Conservation (phyloP, 2,113 vertebrate species). For the Ailuropoda melanoleuca region DNA sequence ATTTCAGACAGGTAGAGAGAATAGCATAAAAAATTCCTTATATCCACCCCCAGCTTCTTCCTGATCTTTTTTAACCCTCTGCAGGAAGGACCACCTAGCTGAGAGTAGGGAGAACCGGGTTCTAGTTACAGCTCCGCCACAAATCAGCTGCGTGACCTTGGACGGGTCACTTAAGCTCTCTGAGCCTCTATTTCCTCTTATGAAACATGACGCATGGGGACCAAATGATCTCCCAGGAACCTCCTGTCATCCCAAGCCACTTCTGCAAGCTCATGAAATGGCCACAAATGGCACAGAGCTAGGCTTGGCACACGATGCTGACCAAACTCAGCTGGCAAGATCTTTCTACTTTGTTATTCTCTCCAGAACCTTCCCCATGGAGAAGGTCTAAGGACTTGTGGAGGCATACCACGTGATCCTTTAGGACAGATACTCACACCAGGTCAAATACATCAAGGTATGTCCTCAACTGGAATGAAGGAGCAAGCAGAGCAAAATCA, state of each 20-base stretch:
- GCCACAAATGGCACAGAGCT: neutral
- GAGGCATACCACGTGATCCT: neutral
- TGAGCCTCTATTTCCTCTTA: neutral
- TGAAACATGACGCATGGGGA: neutral
- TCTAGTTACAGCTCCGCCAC: neutral
- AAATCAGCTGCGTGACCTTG: neutral
- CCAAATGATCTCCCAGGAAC: neutral
- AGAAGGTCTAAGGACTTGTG: neutral
- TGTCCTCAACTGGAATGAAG: neutral
- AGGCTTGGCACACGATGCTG: neutral
- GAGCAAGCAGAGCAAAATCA: neutral
- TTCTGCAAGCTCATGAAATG: neutral
- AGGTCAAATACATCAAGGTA: neutral
- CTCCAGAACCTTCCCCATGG: neutral
- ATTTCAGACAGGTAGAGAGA: slow-evolving; percentile 43
- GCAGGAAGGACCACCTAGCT: neutral
- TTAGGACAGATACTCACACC: neutral
- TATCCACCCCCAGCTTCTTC: neutral
- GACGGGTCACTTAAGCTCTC: neutral
- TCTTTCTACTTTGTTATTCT: neutral
- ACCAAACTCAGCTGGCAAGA: neutral
- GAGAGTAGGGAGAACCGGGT: neutral
- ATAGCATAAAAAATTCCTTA: neutral
- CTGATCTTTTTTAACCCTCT: neutral
- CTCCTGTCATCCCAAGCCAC: neutral